Evolutionary conservation across 2,113 vertebrate species (phyloP), one percentile per base, ranked within the genome.

Genomic region (Brachyistius frenatus): DNA sequence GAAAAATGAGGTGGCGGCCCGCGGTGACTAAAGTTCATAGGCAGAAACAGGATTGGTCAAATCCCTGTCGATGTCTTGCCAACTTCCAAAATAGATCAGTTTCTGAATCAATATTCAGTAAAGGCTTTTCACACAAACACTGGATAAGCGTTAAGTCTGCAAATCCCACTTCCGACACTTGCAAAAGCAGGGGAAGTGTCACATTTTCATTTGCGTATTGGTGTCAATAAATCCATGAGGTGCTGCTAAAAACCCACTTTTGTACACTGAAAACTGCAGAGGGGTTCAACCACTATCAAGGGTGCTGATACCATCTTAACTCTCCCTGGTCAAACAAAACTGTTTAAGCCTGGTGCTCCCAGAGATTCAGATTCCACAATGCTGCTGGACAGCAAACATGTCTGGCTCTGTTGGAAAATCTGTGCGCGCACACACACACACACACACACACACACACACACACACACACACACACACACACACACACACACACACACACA

Each of bases 381-480:
- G 39, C 41, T 57, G 36, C n/a, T 55, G 23, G 36, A 53, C 58
- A 66, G 56, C 6, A 41, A 53, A 65, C 30, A 73, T 39, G 52
- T 68, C 73, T 46, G 66, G 57, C 49, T 79, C 58, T 60, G 53
- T 39, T 4, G 10, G 47, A 74, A 80, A 81, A 52, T 66, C 36
- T 16, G 23, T n/a, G n/a, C 57, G 46, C 65, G 67, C 66, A 71
- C 41, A 37, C 53, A 62, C 69, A 47, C 46, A 49, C 55, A 72
- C 54, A 73, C 41, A 44, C 57, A 46, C 65, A 71, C 67, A 72
- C 41, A 46, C 47, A 62, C 66, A 52, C 39, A 52, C 52, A 69
- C 46, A 72, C 50, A 72, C 31, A 73, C 36, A 78, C 66, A 71
- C 41, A 37, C 53, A 62, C 69, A 47, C 46, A 44, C 55, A 72